These are phyloP conservation scores for Heliconius cydno DNA, from an alignment of 2,888 invertebrate genomes.

Conservation along the genomic window DNA sequence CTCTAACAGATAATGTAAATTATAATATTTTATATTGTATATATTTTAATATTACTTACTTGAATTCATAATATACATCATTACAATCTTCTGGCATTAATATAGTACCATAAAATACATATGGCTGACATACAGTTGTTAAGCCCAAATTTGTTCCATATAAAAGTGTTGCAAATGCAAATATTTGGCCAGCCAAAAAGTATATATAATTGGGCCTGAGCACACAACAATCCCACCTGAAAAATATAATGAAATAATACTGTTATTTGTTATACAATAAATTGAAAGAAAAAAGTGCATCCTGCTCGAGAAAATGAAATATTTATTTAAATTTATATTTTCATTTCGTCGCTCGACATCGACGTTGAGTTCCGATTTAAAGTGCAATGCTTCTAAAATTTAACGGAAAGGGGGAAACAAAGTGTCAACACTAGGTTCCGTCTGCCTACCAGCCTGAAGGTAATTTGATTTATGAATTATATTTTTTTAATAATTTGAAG, in stretches of 20 bases:
- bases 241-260: conserved; percentile 50
- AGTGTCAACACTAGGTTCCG: too few relatives aligned
- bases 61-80: conserved; percentile 90
- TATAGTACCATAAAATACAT: conserved; percentile 85
- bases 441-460: too few relatives aligned
- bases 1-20: neutral
- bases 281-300: too few relatives aligned
- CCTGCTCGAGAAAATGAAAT: too few relatives aligned
- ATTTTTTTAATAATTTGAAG: too few relatives aligned
- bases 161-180: conserved; percentile 86
- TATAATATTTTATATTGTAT: neutral
- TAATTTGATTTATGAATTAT: too few relatives aligned
- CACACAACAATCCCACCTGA: conserved; percentile 92
- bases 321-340: too few relatives aligned
- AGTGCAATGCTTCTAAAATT: too few relatives aligned
- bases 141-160: conserved; percentile 92
- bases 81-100: conserved; percentile 93
- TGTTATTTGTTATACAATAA: too few relatives aligned
- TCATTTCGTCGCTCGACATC: too few relatives aligned
- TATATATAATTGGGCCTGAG: conserved; percentile 90
- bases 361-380: too few relatives aligned
- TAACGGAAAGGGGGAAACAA: too few relatives aligned
- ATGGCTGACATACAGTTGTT: conserved; percentile 94
- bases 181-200: conserved; percentile 87
- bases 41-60: conserved; percentile 79